Evolutionary conservation across 2,888 invertebrate species (phyloP).

Genomic region (Oscheius sp.): DNA sequence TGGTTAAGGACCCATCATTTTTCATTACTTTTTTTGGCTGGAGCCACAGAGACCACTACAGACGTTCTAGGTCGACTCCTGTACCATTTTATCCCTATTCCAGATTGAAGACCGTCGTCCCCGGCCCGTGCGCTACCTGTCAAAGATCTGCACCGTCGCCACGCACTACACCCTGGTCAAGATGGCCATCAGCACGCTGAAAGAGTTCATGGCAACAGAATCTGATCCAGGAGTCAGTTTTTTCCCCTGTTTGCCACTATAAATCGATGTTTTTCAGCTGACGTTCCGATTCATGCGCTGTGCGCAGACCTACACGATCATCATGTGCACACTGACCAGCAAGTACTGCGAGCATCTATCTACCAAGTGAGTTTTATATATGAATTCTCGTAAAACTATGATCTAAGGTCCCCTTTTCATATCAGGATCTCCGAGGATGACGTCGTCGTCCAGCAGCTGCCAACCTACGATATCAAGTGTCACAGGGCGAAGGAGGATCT

Average conservation of each 20-base stretch:
- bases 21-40: too few species aligned
- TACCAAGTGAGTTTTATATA: slow-evolving; percentile 48
- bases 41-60: too few species aligned
- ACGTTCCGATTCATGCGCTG: slow-evolving; percentile 60
- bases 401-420: slow-evolving; percentile 52
- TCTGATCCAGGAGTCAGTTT: slow-evolving; percentile 53
- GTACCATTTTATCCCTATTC: slow-evolving; percentile 12
- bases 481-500: slow-evolving; percentile 50
- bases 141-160: slow-evolving; percentile 55
- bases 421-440: slow-evolving; percentile 47
- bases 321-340: slow-evolving; percentile 51
- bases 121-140: slow-evolving; percentile 46
- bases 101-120: slow-evolving; percentile 56
- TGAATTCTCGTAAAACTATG: background rate
- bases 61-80: too few species aligned
- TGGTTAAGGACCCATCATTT: too few species aligned
- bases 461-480: slow-evolving; percentile 61
- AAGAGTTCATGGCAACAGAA: slow-evolving; percentile 35
- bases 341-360: slow-evolving; percentile 59
- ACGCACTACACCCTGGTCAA: slow-evolving; percentile 62
- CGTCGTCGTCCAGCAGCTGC: slow-evolving; percentile 56
- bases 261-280: slow-evolving; percentile 40
- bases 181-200: slow-evolving; percentile 48
- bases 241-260: background rate
- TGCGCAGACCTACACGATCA: slow-evolving; percentile 46